Evolutionary conservation across 2,888 invertebrate species (phyloP), one percentile per base, ranked within the genome.

Genomic region (Torymus tubicola): DNA sequence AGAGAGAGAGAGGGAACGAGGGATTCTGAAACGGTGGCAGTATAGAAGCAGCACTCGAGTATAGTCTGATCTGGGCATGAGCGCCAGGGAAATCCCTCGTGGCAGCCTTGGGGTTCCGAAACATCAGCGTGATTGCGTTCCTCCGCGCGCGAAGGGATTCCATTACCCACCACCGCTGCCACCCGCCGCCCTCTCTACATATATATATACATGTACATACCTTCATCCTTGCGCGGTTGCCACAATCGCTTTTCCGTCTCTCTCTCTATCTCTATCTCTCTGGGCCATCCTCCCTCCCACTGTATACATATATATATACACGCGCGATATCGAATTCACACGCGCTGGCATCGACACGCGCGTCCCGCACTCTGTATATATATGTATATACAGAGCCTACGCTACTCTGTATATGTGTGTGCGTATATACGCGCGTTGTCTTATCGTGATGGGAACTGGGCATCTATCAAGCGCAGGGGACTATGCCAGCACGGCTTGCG

Each of bases 81-180:
- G 87, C 87, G 87, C 73, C 65, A n/a, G 85, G 87, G 87, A 90
- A 90, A 90, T 90, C 90, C 89, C 90, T 87, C 86, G 89, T 88
- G 90, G 87, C 87, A 87, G 88, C 87, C 86, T 88, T 87, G 86
- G 88, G 89, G 87, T 88, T 88, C 87, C 86, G 86, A 89, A 90
- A 90, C 90, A 90, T 90, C 90, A 90, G 87, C 90, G 90, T 90
- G 90, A 90, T 90, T 90, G 90, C 89, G 89, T 88, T 90, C 87
- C 87, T 86, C 87, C 85, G 86, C 86, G 72, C 63, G 42, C 14
- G 85, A 87, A 89, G 89, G 88, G 90, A 90, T 90, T 90, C 90
- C 90, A 90, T 90, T 90, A 90, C 87, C 71, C 83, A 79, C 63
- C 24, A 18, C 31, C 50, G 5, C 53, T 52, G 55, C 42, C 14